Base-by-base conservation (phyloP, 2,113 vertebrate genomes). In the Protomyctophum bolini region DNA sequence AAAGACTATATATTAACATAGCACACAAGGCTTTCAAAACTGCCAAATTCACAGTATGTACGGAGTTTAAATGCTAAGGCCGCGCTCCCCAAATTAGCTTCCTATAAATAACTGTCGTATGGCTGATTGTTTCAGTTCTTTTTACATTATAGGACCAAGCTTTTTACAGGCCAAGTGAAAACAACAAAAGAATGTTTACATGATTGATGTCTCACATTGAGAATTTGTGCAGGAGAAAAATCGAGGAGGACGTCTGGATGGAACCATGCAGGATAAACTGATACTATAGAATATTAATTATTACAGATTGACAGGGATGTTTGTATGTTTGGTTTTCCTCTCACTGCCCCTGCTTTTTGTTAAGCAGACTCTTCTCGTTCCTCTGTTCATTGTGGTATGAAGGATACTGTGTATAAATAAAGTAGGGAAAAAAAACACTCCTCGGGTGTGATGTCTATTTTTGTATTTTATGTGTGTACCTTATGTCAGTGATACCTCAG, bases 391-490 rank as follows among this genome's bases (percentile, higher is more conserved):
- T 93, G 92, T 93, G 83, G 75, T 88, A 85, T 91, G 90, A 90
- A 86, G 76, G 81, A 91, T 82, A 91, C 88, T 87, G 87, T 94
- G 87, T 88, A 90, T 81, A 72, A 94, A 94, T 94, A 94, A 94
- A 93, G 86, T 88, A 88, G 87, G 75, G 85, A 80, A 84, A 88
- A 0, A 1, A 60, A 3, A 41, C 33, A 6, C 33, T 6, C 3
- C 5, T 33, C 28, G 70, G 6, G 10, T 62, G n/a, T 58, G 41
- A 51, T 60, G 51, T 63, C 28, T 65, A 65, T 46, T 50, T 74
- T 63, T 56, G 6, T n/a, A n/a, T n/a, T n/a, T n/a, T n/a, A n/a
- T n/a, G n/a, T n/a, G n/a, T n/a, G n/a, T n/a, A n/a, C n/a, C n/a
- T n/a, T n/a, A n/a, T n/a, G n/a, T n/a, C n/a, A n/a, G n/a, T n/a